A percentile compares a stretch with the other conserved stretches of the same genome.
phyloP scores from a whole-genome alignment of 2,888 invertebrate genomes.

The Onchidella celtica region DNA sequence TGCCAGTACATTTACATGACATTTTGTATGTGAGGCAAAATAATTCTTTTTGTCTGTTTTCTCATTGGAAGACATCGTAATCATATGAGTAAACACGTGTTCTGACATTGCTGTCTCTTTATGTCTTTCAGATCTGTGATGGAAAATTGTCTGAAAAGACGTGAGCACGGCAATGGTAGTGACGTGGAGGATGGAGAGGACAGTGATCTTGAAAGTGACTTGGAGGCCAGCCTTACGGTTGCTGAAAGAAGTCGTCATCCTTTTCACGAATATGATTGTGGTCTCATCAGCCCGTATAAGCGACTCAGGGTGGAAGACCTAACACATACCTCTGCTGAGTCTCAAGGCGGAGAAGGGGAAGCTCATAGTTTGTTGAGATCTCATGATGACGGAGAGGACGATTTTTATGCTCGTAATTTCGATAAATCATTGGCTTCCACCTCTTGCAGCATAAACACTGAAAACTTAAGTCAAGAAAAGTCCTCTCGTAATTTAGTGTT shows the following conservation, averaged over 20 bases:
- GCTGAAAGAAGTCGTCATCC: not conserved
- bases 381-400: no score
- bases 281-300: constrained; percentile 51
- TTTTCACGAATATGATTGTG: not conserved
- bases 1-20: no score
- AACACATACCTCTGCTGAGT: constrained; percentile 21
- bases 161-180: constrained; percentile 10
- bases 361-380: constrained; percentile 28
- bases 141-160: constrained; percentile 47
- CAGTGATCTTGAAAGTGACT: constrained; percentile 22
- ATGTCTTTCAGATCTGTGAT: constrained; percentile 4
- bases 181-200: constrained; percentile 4
- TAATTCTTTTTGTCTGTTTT: no score
- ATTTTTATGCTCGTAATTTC: no score
- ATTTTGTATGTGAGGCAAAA: no score
- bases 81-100: no score
- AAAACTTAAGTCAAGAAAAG: no score
- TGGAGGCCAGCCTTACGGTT: not conserved
- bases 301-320: constrained; percentile 38
- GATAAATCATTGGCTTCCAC: no score
- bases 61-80: no score
- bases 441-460: no score
- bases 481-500: no score
- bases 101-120: no score
- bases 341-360: constrained; percentile 4